Percentiles rank a stretch among this genome's conserved stretches.
phyloP scores from a whole-genome alignment of 2,797 vertebrate genomes.

The Garrulus glandarius region DNA sequence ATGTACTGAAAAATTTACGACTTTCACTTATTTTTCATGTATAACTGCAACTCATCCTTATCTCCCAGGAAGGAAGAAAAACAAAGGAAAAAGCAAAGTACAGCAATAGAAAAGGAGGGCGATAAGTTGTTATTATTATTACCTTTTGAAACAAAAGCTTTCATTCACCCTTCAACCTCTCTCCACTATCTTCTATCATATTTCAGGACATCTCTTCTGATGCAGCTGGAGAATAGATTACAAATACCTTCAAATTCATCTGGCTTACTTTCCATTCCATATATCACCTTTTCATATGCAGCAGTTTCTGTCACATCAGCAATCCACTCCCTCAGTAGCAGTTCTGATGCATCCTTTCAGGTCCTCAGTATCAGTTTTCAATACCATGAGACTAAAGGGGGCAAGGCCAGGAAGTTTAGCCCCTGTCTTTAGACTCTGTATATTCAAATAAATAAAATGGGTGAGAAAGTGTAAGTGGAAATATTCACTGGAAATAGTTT shows the following conservation, averaged over 20 bases:
- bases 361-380: neutral
- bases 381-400: neutral
- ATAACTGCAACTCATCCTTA: neutral
- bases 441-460: neutral
- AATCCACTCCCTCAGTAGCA: neutral
- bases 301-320: conserved; percentile 36
- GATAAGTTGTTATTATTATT: conserved; percentile 56
- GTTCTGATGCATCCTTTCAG: neutral
- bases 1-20: neutral
- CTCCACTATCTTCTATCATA: conserved; percentile 29
- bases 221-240: conserved; percentile 43
- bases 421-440: neutral
- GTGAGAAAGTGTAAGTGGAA: neutral
- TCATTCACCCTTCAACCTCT: conserved; percentile 48
- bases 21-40: neutral
- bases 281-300: conserved; percentile 41
- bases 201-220: conserved; percentile 45
- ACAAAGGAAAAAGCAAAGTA: neutral
- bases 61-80: neutral
- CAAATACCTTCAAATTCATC: conserved; percentile 57
- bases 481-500: neutral
- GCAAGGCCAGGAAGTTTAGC: neutral
- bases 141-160: conserved; percentile 59
- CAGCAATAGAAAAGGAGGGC: neutral
- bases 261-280: conserved; percentile 53